Conservation (phyloP, 1,140 invertebrate genomes). For the Cydia fagiglandana region DNA sequence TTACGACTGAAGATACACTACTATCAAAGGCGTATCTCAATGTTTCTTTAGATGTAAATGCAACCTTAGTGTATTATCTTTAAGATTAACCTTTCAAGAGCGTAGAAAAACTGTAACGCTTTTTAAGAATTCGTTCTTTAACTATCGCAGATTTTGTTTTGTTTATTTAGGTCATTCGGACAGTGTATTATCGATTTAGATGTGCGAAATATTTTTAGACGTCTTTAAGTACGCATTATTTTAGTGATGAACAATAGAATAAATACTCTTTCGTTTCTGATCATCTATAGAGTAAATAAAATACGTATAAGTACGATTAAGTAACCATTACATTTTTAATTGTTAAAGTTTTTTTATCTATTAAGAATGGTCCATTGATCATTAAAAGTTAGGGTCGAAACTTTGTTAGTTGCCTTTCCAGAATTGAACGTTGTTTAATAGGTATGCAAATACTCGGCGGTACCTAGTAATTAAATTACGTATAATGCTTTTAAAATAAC, state of each 20-base stretch:
- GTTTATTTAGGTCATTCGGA: constrained; percentile 10
- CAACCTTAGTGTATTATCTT: not conserved
- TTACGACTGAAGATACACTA: not conserved
- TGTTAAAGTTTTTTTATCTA: not conserved
- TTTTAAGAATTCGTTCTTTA: not conserved
- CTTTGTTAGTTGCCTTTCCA: not conserved
- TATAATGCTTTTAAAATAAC: too few species aligned
- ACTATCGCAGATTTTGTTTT: constrained; percentile 2
- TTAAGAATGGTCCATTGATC: not conserved
- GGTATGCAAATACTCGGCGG: not conserved
- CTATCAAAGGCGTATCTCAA: not conserved
- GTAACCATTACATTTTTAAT: not conserved
- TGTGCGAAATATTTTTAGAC: not conserved
- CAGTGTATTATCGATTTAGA: not conserved
- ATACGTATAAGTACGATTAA: not conserved
- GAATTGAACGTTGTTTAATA: not conserved
- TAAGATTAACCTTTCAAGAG: not conserved
- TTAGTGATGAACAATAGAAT: not conserved
- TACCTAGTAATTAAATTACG: not conserved
- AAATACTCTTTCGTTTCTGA: not conserved
- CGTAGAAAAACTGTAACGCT: not conserved
- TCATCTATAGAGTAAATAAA: not conserved
- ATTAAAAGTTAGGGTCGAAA: not conserved
- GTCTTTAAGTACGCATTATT: not conserved
- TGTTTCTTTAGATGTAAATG: not conserved